Base-by-base conservation (phyloP, 2,888 invertebrate species). In the Arge pagana region DNA sequence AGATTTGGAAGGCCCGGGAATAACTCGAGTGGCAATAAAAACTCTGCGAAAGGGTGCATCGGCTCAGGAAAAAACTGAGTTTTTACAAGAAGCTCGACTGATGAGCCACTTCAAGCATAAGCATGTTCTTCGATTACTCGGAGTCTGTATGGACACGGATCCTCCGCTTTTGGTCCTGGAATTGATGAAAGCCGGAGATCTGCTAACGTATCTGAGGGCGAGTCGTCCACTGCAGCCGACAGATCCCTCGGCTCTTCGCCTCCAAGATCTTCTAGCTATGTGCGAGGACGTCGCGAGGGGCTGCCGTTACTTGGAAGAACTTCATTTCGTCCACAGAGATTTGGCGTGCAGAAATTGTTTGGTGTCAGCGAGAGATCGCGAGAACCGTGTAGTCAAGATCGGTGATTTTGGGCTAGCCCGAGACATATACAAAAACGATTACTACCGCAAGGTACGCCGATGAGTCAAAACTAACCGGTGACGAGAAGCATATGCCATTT, bases 71-170 rank as follows among this genome's bases (percentile, higher is more conserved):
- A 93, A 93, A 72, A 85, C 86, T 1, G 96, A 97, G 76, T 96
- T 99, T 69, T 79, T 98, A 8, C 95, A 97, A 77, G 98, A 99
- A 79, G 98, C 98, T 0, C 89, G 94, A 62, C 78, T 98, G 36
- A 97, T 99, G 96, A 93, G 93, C 49, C 96, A 97, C 73, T 97
- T 99, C 75, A 92, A 93, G 63, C 97, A 99, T 73, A 90, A 95
- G 55, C 96, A 99, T 71, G 97, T 99, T 50, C 80, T 99, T 19
- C 85, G 92, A 56, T 81, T 98, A 23, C 82, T 98, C 6, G 98
- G 98, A 1, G 94, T 99, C 4, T 97, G 96, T 69, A 83, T 96
- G 23, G 95, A 97, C 71, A 89, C 90, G 60, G 95, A 96, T 70
- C 91, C 95, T 5, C 90, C 94, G 66, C 92, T 93, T 64, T 88